Evolutionary conservation across 2,113 vertebrate genomes (phyloP).

Genomic region (Myrmecophaga tridactyla): DNA sequence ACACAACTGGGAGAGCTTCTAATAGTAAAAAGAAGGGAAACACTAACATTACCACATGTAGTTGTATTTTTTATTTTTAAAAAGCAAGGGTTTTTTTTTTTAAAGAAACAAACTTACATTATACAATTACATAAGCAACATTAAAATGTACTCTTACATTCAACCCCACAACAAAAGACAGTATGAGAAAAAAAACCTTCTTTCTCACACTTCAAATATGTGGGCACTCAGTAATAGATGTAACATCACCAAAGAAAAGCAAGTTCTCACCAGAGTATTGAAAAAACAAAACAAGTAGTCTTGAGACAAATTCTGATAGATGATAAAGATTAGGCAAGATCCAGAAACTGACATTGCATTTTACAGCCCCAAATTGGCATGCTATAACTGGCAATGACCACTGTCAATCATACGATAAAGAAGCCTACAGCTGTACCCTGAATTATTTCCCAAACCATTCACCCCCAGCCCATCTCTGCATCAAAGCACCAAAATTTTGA

Average conservation of each 20-base stretch:
- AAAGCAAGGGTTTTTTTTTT: too few relatives aligned
- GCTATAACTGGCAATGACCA: slow-evolving; percentile 18
- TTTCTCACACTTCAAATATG: slow-evolving; percentile 53
- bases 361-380: slow-evolving; percentile 27
- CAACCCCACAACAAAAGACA: slow-evolving; percentile 53
- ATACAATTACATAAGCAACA: slow-evolving; percentile 74
- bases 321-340: too few relatives aligned
- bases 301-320: too few relatives aligned
- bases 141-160: slow-evolving; percentile 59
- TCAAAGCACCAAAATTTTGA: slow-evolving; percentile 76
- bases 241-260: slow-evolving; percentile 67
- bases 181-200: slow-evolving; percentile 53
- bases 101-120: too few relatives aligned
- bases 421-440: slow-evolving; percentile 52
- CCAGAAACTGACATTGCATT: slow-evolving; percentile 53
- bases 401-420: slow-evolving; percentile 56
- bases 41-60: too few relatives aligned
- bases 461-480: slow-evolving; percentile 64
- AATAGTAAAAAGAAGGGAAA: not conserved
- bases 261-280: slow-evolving; percentile 58
- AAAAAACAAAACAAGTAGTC: too few relatives aligned
- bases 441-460: slow-evolving; percentile 49
- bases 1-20: slow-evolving; percentile 1
- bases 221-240: slow-evolving; percentile 48
- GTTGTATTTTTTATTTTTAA: too few relatives aligned